Evolutionary conservation across 2,888 invertebrate species (phyloP).

Genomic region (Acrocera orbiculus): DNA sequence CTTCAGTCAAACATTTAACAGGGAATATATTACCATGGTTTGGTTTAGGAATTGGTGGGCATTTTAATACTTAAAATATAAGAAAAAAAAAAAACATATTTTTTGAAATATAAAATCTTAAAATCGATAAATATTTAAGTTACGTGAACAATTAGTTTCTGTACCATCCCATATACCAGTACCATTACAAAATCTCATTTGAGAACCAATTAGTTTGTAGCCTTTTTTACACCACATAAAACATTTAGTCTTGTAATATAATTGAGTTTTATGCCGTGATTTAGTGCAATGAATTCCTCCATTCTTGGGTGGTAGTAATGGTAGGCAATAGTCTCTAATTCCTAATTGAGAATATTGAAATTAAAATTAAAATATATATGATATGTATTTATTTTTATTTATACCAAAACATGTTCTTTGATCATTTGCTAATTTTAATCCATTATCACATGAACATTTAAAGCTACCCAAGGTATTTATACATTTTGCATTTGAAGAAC

Average conservation of each 20-base stretch:
- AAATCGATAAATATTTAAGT: constrained; percentile 18
- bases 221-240: constrained; percentile 30
- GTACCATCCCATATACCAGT: constrained; percentile 34
- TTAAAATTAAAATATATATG: neutral
- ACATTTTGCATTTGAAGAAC: constrained; percentile 23
- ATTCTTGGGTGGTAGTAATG: constrained; percentile 22
- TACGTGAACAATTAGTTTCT: constrained; percentile 36
- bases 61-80: constrained; percentile 27
- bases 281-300: constrained; percentile 26
- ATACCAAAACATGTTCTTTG: constrained; percentile 14
- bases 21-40: constrained; percentile 36
- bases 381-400: neutral
- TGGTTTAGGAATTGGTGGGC: constrained; percentile 33
- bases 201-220: constrained; percentile 36
- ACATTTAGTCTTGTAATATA: constrained; percentile 27
- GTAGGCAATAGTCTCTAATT: constrained; percentile 22
- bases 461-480: constrained; percentile 33
- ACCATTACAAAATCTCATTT: constrained; percentile 33
- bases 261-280: constrained; percentile 25
- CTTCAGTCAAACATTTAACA: constrained; percentile 33
- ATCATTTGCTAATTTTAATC: constrained; percentile 22
- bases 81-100: neutral
- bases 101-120: neutral
- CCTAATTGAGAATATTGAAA: constrained; percentile 10
- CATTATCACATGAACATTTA: constrained; percentile 34